Percentiles rank a stretch among this genome's conserved stretches.
Conservation (phyloP, 2,888 invertebrate genomes). For the Chymomyza procnemis region DNA sequence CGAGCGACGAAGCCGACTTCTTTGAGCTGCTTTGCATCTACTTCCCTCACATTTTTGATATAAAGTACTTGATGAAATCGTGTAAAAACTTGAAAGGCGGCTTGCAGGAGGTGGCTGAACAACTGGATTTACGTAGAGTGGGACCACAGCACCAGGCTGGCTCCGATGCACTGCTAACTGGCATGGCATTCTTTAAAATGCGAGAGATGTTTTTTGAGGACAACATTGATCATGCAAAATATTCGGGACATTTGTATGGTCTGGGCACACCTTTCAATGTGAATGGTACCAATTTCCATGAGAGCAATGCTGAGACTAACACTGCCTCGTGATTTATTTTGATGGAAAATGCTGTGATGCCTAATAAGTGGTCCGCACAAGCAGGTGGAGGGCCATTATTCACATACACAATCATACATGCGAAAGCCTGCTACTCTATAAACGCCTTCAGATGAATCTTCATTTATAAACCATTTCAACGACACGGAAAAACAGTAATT, state of each 20-base stretch:
- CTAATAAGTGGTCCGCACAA: constrained; percentile 52
- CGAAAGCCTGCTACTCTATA: constrained; percentile 11
- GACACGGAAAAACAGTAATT: background rate
- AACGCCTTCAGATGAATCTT: background rate
- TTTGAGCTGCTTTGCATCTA: constrained; percentile 95
- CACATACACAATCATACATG: constrained; percentile 4
- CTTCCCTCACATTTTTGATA: constrained; percentile 98
- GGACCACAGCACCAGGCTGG: constrained; percentile 99
- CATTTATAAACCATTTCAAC: background rate
- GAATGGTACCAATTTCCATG: constrained; percentile 85
- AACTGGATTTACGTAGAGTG: constrained; percentile 92
- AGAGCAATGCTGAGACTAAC: constrained; percentile 85
- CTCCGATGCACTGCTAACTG: constrained; percentile 97
- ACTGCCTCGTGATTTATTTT: constrained; percentile 77
- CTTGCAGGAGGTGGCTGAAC: constrained; percentile 97
- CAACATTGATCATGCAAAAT: constrained; percentile 98
- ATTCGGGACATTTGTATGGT: constrained; percentile 96
- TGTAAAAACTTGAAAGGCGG: constrained; percentile 99
- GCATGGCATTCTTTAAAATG: constrained; percentile 99
- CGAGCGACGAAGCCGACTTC: constrained; percentile 97
- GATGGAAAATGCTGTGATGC: constrained; percentile 67
- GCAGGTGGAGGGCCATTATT: constrained; percentile 23
- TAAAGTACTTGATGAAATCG: constrained; percentile 99
- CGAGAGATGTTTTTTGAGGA: constrained; percentile 99
- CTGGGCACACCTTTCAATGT: constrained; percentile 93